A percentile compares a stretch with the other conserved stretches of the same genome.
phyloP scores from a whole-genome alignment of 2,888 invertebrate genomes.

The Clivina fossor region DNA sequence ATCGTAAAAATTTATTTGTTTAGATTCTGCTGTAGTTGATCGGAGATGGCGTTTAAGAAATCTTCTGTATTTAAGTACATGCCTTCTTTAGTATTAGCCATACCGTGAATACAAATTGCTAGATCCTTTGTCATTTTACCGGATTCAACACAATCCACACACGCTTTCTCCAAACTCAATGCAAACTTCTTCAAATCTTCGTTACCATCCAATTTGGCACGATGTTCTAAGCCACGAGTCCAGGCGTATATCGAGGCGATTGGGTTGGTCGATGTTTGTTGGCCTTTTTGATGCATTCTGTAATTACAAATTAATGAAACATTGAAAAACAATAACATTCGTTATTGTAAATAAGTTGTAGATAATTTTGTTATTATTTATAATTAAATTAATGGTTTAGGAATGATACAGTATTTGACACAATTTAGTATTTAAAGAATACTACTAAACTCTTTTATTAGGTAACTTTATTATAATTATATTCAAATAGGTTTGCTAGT shows the following conservation, averaged over 20 bases:
- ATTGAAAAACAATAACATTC: too few species aligned
- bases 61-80: conserved; percentile 85
- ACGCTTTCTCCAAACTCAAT: conserved; percentile 73
- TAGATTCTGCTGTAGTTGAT: conserved; percentile 63
- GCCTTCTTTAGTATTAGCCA: conserved; percentile 77
- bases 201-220: conserved; percentile 79
- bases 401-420: too few species aligned
- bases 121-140: conserved; percentile 90
- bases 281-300: conserved; percentile 83
- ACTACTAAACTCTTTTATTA: too few species aligned
- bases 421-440: too few species aligned
- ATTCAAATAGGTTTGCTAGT: too few species aligned
- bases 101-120: conserved; percentile 82
- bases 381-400: too few species aligned
- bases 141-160: conserved; percentile 78
- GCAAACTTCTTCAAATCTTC: conserved; percentile 74
- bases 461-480: too few species aligned
- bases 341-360: too few species aligned
- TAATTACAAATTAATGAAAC: too few species aligned
- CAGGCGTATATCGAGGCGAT: conserved; percentile 91
- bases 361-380: too few species aligned
- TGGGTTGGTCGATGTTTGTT: conserved; percentile 86
- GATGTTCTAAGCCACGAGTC: conserved; percentile 82
- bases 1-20: too few species aligned
- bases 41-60: conserved; percentile 79